Conservation (phyloP, 2,888 invertebrate genomes). For the Rugalucina vietnamica region DNA sequence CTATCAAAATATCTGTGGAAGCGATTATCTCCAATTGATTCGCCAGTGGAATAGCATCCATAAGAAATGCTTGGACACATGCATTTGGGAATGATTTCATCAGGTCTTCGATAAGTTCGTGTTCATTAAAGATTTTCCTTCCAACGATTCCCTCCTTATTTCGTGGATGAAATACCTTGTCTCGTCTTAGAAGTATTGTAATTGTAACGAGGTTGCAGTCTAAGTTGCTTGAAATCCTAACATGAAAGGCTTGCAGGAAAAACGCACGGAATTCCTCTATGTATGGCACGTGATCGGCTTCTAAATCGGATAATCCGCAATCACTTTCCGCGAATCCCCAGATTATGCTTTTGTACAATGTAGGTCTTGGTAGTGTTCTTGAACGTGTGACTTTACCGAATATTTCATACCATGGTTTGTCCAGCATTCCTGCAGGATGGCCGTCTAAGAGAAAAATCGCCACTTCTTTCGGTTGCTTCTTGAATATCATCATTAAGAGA, state of each 20-base stretch:
- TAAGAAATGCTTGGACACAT: constrained; percentile 68
- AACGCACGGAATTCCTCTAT: constrained; percentile 73
- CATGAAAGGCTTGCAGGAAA: constrained; percentile 64
- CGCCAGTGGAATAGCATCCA: constrained; percentile 72
- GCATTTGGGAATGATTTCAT: constrained; percentile 46
- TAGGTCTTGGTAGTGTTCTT: constrained; percentile 55
- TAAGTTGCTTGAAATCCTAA: constrained; percentile 31
- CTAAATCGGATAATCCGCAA: constrained; percentile 66
- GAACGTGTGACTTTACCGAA: constrained; percentile 68
- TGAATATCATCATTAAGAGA: constrained; percentile 58
- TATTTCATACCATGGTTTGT: constrained; percentile 70
- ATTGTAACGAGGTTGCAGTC: constrained; percentile 67
- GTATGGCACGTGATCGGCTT: constrained; percentile 58
- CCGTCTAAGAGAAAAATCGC: constrained; percentile 74
- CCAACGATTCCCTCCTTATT: constrained; percentile 74
- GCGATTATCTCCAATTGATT: constrained; percentile 72
- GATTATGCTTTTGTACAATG: constrained; percentile 61
- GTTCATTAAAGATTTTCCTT: constrained; percentile 77
- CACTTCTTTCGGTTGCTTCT: constrained; percentile 56
- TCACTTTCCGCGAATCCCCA: constrained; percentile 71
- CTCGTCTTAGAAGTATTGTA: constrained; percentile 72
- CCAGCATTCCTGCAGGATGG: constrained; percentile 72
- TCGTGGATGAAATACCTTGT: constrained; percentile 78
- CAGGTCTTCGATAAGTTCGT: constrained; percentile 64
- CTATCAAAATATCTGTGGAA: constrained; percentile 75